Evolutionary conservation across 37 sponge, comb jelly and placozoan genomes (phyloP), one percentile per base, ranked within the genome.

Genomic region (Beroe forskalii): DNA sequence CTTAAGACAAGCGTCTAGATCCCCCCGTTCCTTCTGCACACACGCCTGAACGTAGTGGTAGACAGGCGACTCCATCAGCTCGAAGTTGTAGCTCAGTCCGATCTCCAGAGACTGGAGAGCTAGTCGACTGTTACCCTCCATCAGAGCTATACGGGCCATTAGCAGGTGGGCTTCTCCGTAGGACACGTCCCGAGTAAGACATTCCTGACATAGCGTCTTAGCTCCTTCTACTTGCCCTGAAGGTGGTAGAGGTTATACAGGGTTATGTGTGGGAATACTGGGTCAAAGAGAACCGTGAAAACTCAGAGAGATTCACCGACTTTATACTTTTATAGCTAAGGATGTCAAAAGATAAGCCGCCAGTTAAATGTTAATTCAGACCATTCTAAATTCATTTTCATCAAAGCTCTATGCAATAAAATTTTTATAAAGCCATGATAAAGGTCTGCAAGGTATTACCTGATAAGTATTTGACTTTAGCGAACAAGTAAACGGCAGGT

Each of bases 51-150:
- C 89, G 33, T 41, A 38, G 40, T 72, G 90, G 75, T 32, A 76
- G 1, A 40, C 60, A 1, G 62, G 67, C 66, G 93, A 67, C 25
- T 63, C 62, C 62, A 72, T 75, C 55, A 94, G 93, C 92, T 95
- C 97, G 90, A 96, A 96, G 92, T 94, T 94, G 90, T 91, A 64
- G 62, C 97, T 96, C 61, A 96, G 95, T 35, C 93, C 95, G 32
- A 91, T 42, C 90, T 96, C 97, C 40, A 95, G 92, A 4, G 91
- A 67, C 38, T 93, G 93, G 24, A 41, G 41, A 0, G 91, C 90
- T 60, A 91, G 93, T 8, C 89, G 63, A 90, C 30, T 23, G 90
- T 93, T 93, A 19, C 92, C 92, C 60, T 91, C 90, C 60, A 93
- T 90, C 8, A 93, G 92, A 69, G 91, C 75, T 6, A 97, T 90